These are phyloP conservation scores for Gobio gobio DNA, from an alignment of 2,113 vertebrate species.

Conservation along the genomic window DNA sequence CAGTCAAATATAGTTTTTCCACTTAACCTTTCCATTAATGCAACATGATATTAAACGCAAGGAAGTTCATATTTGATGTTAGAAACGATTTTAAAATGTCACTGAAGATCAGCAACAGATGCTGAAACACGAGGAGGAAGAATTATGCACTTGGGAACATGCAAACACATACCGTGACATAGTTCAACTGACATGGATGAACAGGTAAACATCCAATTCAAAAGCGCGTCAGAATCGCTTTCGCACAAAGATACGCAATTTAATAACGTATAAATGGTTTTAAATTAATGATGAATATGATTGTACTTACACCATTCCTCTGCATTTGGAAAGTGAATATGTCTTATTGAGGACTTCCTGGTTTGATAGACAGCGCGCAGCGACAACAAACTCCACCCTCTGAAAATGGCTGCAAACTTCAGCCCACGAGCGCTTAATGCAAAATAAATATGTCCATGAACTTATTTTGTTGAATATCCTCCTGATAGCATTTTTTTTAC, in stretches of 20 bases:
- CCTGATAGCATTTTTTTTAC: not conserved
- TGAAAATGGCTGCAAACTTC: not conserved
- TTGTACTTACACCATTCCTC: constrained; percentile 36
- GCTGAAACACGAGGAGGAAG: not conserved
- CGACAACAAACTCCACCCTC: constrained; percentile 21
- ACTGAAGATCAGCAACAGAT: not conserved
- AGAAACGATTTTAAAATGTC: not conserved
- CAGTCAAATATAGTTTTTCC: not conserved
- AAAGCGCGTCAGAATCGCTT: not conserved
- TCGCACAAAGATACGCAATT: too few species aligned
- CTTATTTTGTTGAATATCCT: not conserved
- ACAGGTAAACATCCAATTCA: not conserved
- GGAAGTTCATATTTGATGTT: not conserved
- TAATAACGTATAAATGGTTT: not conserved
- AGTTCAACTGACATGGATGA: not conserved
- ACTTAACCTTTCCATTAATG: not conserved
- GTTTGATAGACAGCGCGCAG: not conserved
- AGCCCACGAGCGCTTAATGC: not conserved
- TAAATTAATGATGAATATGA: not conserved
- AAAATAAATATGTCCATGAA: not conserved
- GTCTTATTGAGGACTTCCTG: constrained; percentile 44
- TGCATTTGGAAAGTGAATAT: not conserved
- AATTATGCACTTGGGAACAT: not conserved
- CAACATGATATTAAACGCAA: not conserved
- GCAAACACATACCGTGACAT: not conserved